Base-by-base conservation (phyloP, 2,888 invertebrate species). In the Margaritifera margaritifera region DNA sequence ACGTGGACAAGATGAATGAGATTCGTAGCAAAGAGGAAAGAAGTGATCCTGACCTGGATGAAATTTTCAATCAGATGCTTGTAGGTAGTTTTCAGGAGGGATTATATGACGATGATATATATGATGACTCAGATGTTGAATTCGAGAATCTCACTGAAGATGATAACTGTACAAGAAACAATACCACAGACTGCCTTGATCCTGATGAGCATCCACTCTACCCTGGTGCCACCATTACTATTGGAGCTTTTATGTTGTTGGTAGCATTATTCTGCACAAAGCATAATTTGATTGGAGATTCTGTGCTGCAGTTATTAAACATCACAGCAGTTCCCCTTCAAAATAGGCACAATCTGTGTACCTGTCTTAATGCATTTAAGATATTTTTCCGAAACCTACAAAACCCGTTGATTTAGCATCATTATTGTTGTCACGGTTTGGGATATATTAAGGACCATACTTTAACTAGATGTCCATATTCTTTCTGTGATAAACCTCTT, bases 231-330 rank as follows among this genome's bases (percentile, higher is more conserved):
- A n/a, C 56, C 22, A 57, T 74, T 25, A 68, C 64, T 24, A 50
- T 71, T 61, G 74, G 74, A 20, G 64, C 74, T 42, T 60, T 74
- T 27, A 74, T 74, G 74, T 60, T 74, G 24, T 25, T 74, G n/a
- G 15, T 74, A 18, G 71, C 74, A 25, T 18, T 68, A 20, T 74
- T 71, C 57, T 59, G 27, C 5, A 71, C 66, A 19, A 74, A 71
- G 25, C 60, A 70, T 56, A 74, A 71, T 60, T 42, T 74, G 5
- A 56, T 55, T 31, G 69, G 70, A 2, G 68, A 70, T 20, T 68
- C 59, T 31, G 65, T 64, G 31, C 64, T 66, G 31, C 66, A 69
- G 51, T 62, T 72, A n/a, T 24, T 72, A 15, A 62, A 24, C 8
- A 64, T 72, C n/a, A 52, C 66, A 24, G 55, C 65, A 11, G 19